phyloP scores from a whole-genome alignment of 2,888 invertebrate species.

The Melipona beecheii region DNA sequence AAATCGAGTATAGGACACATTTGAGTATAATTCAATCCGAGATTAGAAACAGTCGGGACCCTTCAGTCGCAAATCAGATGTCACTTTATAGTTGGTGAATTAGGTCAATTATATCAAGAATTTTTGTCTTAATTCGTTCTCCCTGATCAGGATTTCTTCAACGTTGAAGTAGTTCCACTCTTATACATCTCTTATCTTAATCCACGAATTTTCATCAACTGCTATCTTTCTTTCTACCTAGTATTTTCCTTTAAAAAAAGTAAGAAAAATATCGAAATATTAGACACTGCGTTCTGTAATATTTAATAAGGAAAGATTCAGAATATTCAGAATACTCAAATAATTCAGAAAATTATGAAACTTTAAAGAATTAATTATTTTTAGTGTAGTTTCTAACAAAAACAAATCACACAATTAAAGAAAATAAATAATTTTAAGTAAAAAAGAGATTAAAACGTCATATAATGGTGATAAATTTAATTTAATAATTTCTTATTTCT shows the following conservation, averaged over 20 bases:
- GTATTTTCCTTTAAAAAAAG: neutral
- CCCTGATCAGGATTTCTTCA: neutral
- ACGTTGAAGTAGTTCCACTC: neutral
- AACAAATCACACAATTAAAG: too few species aligned
- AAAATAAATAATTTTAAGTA: too few species aligned
- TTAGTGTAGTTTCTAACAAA: too few species aligned
- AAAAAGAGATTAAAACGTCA: too few species aligned
- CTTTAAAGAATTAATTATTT: too few species aligned
- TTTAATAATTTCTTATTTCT: too few species aligned
- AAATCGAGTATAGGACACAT: neutral
- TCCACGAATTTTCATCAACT: neutral
- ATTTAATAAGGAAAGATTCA: too few species aligned
- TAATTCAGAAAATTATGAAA: too few species aligned
- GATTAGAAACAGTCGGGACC: neutral
- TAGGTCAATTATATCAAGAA: neutral
- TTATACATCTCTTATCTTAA: neutral
- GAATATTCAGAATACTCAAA: too few species aligned
- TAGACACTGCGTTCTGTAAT: too few species aligned
- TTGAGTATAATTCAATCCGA: conserved; percentile 13
- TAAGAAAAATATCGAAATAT: neutral
- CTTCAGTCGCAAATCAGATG: neutral
- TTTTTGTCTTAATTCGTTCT: neutral
- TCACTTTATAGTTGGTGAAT: neutral
- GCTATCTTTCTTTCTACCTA: neutral
- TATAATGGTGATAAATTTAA: too few species aligned